phyloP scores from a whole-genome alignment of 2,888 invertebrate genomes.

The Oithona nana region DNA sequence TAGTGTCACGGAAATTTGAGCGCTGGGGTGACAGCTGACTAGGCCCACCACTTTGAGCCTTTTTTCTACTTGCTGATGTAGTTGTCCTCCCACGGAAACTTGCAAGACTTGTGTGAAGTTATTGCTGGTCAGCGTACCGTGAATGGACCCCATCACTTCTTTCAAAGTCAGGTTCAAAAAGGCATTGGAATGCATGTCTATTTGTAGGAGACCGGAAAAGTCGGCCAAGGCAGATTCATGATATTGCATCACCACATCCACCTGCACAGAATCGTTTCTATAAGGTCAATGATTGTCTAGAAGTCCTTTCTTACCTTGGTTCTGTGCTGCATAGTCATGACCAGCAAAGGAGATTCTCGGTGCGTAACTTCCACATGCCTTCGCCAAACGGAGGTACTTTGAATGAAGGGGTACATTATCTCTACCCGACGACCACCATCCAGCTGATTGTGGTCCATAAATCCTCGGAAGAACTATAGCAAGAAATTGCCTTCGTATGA shows the following conservation, averaged over 20 bases:
- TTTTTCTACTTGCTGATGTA: not conserved
- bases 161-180: slow-evolving; percentile 3
- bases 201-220: slow-evolving; percentile 1
- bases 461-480: not conserved
- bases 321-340: slow-evolving; percentile 12
- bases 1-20: not conserved
- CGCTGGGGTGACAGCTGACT: not conserved
- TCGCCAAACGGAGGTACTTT: slow-evolving; percentile 4
- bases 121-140: not conserved
- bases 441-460: slow-evolving; percentile 7
- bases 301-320: not conserved
- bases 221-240: slow-evolving; percentile 1
- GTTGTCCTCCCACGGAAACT: not conserved
- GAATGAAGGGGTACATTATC: slow-evolving; percentile 1
- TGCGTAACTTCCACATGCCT: slow-evolving; percentile 13
- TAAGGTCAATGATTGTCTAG: not conserved
- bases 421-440: not conserved
- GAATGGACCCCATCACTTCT: not conserved
- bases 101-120: not conserved
- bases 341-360: slow-evolving; percentile 14
- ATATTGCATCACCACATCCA: slow-evolving; percentile 11
- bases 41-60: not conserved
- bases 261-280: not conserved
- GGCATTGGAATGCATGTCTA: slow-evolving; percentile 6
- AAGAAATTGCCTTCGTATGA: not conserved